Percentiles rank a stretch among this genome's conserved stretches.
These are phyloP conservation scores for Trissolcus japonicus DNA, from an alignment of 2,888 invertebrate genomes.

Conservation along the genomic window DNA sequence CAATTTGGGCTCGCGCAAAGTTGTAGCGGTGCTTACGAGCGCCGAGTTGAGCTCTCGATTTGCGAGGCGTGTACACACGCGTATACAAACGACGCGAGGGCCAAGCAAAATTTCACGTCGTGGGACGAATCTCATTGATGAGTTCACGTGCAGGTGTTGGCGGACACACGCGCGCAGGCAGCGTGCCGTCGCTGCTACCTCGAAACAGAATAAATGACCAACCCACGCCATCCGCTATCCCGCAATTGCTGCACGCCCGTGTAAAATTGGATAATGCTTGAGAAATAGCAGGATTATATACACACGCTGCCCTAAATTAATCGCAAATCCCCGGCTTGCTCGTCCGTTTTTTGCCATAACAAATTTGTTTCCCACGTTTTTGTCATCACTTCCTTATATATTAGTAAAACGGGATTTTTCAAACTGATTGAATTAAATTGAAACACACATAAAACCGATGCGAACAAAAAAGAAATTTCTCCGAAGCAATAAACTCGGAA, in stretches of 20 bases:
- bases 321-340: slow-evolving; percentile 9
- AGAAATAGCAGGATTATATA: slow-evolving; percentile 52
- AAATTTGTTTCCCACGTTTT: slow-evolving; percentile 1
- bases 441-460: too few species aligned
- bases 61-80: background rate
- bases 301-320: slow-evolving; percentile 24
- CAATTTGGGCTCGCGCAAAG: slow-evolving; percentile 23
- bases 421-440: too few species aligned
- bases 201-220: slow-evolving; percentile 56
- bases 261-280: slow-evolving; percentile 65
- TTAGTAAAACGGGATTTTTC: too few species aligned
- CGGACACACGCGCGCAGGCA: slow-evolving; percentile 28
- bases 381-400: background rate
- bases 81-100: background rate
- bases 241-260: slow-evolving; percentile 62
- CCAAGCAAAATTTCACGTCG: slow-evolving; percentile 15
- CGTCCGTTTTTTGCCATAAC: slow-evolving; percentile 5
- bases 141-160: slow-evolving; percentile 50
- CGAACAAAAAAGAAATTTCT: too few species aligned
- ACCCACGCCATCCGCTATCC: slow-evolving; percentile 70
- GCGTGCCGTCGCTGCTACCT: slow-evolving; percentile 44
- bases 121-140: slow-evolving; percentile 31
- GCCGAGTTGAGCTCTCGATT: background rate
- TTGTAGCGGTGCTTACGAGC: background rate
- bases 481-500: too few species aligned